Evolutionary conservation across 2,888 invertebrate genomes (phyloP), one percentile per base, ranked within the genome.

Genomic region (Zele albiditarsus): DNA sequence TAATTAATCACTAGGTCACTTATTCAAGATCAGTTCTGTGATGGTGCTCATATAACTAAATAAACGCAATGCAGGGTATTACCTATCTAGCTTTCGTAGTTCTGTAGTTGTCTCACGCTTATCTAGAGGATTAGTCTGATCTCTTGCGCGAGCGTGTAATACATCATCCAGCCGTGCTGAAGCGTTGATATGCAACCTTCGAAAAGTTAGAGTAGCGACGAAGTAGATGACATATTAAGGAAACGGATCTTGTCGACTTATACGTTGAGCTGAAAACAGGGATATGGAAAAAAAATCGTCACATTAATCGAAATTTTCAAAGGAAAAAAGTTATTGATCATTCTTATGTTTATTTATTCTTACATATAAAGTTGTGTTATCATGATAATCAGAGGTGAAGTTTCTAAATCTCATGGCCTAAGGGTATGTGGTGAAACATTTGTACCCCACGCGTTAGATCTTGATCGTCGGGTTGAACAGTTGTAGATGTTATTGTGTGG

Each of bases 81-180:
- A n/a, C 31, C 20, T 12, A 63, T 63, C 28, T 6, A 33, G 28
- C 28, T 25, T 33, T 38, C 14, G 31, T 20, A 38, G 33, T 33
- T 38, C 23, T 38, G 20, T 38, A 33, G 20, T 53, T 57, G 12
- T 49, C 20, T 58, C 67, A 60, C 16, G 20, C 20, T 67, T 73
- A 67, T 73, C 73, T 58, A 12, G 23, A 25, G 67, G 67, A 57
- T 73, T 73, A 73, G 58, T 67, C 25, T 60, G 60, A 73, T 73
- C 60, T 60, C 67, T 46, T 10, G 2, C n/a, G 46, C 23, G 16
- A n/a, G 38, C 23, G 31, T 38, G 33, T 38, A 20, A 63, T 63
- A 58, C 60, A 60, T 60, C 60, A 33, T 31, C 38, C 33, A 63
- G 33, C 38, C 38, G 53, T 23, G 20, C 8, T 53, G 46, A 46